phyloP scores from a whole-genome alignment of 2,113 vertebrate genomes.

The Merops nubicus region DNA sequence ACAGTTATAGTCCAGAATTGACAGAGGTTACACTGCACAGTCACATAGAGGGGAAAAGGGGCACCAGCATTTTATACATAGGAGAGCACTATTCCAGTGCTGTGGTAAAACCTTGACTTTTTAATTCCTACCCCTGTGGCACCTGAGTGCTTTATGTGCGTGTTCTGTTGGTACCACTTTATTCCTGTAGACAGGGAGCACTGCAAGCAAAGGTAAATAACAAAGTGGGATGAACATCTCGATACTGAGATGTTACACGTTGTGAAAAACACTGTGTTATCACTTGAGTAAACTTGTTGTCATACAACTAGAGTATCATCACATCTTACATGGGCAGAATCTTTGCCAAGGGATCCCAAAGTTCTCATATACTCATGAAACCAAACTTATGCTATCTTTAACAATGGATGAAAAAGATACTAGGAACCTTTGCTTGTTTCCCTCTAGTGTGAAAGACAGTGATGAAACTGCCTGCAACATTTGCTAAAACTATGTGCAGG shows the following conservation, averaged over 20 bases:
- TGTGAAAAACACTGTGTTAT: not conserved
- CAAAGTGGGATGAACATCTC: not conserved
- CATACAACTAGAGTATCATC: not conserved
- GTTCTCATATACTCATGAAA: not conserved
- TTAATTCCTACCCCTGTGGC: not conserved
- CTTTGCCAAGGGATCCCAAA: not conserved
- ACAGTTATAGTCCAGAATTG: not conserved
- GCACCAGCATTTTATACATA: not conserved
- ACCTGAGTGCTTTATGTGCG: not conserved
- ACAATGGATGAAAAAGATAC: not conserved
- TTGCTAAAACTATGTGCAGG: not conserved
- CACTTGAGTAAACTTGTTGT: not conserved
- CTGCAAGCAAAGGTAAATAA: not conserved
- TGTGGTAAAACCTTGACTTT: constrained; percentile 2
- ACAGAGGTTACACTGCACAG: not conserved
- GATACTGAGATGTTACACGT: not conserved
- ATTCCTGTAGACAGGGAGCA: not conserved
- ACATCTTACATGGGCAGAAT: not conserved
- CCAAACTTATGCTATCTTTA: not conserved
- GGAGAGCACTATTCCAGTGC: not conserved
- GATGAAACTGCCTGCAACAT: not conserved
- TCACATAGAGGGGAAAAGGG: not conserved
- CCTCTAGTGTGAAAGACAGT: not conserved
- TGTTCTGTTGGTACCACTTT: not conserved
- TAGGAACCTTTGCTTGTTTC: not conserved